Conservation (phyloP, 2,113 vertebrate species). For the Halichoeres trimaculatus region DNA sequence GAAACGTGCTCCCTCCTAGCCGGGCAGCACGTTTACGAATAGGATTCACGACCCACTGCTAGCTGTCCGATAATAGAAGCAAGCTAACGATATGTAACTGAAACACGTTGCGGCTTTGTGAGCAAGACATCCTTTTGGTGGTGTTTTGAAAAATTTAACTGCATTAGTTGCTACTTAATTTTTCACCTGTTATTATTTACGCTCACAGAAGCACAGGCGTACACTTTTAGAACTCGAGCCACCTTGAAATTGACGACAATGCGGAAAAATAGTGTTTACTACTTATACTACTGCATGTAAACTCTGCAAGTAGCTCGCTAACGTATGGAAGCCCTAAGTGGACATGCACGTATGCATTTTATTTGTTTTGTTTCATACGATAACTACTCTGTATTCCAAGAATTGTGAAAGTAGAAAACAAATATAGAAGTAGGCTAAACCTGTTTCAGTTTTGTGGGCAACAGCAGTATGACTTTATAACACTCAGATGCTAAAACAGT, state of each 20-base stretch:
- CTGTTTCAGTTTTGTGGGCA: no score
- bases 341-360: no score
- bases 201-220: not conserved
- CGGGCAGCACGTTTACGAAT: conserved; percentile 46
- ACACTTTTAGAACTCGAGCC: conserved; percentile 17
- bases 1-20: conserved; percentile 54
- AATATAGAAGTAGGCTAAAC: no score
- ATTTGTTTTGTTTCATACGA: no score
- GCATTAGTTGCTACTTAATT: no score
- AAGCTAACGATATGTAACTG: conserved; percentile 51
- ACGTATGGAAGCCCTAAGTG: no score
- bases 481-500: no score
- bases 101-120: conserved; percentile 75
- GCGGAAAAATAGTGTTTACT: conserved; percentile 50
- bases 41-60: conserved; percentile 34
- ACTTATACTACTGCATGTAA: conserved; percentile 20
- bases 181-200: not conserved
- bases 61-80: conserved; percentile 75
- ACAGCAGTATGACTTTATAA: no score
- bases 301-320: not conserved
- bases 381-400: no score
- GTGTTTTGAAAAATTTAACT: conserved; percentile 12
- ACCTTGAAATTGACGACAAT: conserved; percentile 4
- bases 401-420: no score
- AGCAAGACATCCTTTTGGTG: conserved; percentile 25